These are phyloP conservation scores for Ectemnius continuus DNA, from an alignment of 2,888 invertebrate genomes.

Conservation along the genomic window DNA sequence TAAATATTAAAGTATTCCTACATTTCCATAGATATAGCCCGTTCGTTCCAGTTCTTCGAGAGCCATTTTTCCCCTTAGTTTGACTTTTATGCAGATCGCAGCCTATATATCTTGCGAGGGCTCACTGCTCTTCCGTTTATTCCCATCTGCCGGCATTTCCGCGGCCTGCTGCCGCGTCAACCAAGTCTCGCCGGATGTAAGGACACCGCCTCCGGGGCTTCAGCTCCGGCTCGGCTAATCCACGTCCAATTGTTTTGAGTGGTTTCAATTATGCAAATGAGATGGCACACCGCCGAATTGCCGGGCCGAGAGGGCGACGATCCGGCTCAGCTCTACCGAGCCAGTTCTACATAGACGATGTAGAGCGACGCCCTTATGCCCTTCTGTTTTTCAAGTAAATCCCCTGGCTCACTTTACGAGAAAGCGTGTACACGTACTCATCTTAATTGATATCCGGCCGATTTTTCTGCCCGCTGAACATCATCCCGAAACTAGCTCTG, in stretches of 20 bases:
- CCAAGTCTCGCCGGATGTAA: conserved; percentile 46
- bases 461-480: not conserved
- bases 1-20: conserved; percentile 10
- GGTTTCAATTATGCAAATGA: conserved; percentile 73
- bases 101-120: conserved; percentile 25
- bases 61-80: not conserved
- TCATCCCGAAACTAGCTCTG: not conserved
- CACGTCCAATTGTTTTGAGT: conserved; percentile 72
- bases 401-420: not conserved
- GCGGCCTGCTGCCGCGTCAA: conserved; percentile 21
- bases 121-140: conserved; percentile 18
- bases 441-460: conserved; percentile 6
- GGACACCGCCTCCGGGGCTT: conserved; percentile 37
- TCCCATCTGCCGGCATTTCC: conserved; percentile 29
- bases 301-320: conserved; percentile 31
- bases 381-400: not conserved
- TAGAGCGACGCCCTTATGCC: conserved; percentile 6
- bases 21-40: conserved; percentile 12
- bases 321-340: conserved; percentile 50
- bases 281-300: conserved; percentile 62
- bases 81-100: conserved; percentile 8
- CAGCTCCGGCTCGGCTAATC: conserved; percentile 54
- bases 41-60: not conserved
- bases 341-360: conserved; percentile 55
- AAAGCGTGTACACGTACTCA: conserved; percentile 4